Evolutionary conservation across 2,113 vertebrate genomes (phyloP).

Genomic region (Engraulis encrasicolus): DNA sequence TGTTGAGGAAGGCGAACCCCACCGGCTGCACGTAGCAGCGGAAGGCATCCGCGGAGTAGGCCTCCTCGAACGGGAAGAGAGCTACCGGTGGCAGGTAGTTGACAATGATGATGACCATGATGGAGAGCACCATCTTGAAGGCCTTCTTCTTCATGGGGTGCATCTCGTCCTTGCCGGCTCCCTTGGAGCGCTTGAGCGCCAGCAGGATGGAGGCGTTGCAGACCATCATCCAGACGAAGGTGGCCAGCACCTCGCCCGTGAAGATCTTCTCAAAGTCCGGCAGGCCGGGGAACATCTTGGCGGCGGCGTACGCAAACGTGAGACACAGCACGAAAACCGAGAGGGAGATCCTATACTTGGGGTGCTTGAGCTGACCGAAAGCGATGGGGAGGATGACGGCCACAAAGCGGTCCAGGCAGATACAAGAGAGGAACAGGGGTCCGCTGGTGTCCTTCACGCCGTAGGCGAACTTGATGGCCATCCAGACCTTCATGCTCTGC

Average conservation of each 20-base stretch:
- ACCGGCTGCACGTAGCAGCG: slow-evolving; percentile 74
- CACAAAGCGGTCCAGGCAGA: slow-evolving; percentile 78
- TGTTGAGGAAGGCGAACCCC: slow-evolving; percentile 74
- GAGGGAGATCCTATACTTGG: slow-evolving; percentile 69
- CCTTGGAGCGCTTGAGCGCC: slow-evolving; percentile 68
- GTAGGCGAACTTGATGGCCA: slow-evolving; percentile 62
- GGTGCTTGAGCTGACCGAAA: slow-evolving; percentile 67
- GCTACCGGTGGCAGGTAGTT: slow-evolving; percentile 76
- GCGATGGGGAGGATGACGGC: slow-evolving; percentile 73
- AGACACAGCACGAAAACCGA: slow-evolving; percentile 62
- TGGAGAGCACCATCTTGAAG: slow-evolving; percentile 74
- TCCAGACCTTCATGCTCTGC: slow-evolving; percentile 63
- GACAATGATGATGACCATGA: slow-evolving; percentile 71
- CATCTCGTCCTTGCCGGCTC: slow-evolving; percentile 73
- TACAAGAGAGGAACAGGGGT: slow-evolving; percentile 74
- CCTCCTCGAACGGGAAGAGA: slow-evolving; percentile 74
- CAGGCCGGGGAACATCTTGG: slow-evolving; percentile 67
- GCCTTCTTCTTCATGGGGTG: slow-evolving; percentile 79
- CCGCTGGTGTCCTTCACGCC: slow-evolving; percentile 77
- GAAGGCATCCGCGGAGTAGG: slow-evolving; percentile 63
- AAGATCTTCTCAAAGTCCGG: slow-evolving; percentile 76
- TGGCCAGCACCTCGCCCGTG: slow-evolving; percentile 66
- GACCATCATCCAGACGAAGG: slow-evolving; percentile 72
- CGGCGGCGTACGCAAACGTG: slow-evolving; percentile 71
- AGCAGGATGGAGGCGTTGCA: slow-evolving; percentile 72